Evolutionary conservation across 30 jellyfish, hydroid and myxozoan species (phyloP), one percentile per base, ranked within the genome.

Genomic region (Rhopilema esculentum): DNA sequence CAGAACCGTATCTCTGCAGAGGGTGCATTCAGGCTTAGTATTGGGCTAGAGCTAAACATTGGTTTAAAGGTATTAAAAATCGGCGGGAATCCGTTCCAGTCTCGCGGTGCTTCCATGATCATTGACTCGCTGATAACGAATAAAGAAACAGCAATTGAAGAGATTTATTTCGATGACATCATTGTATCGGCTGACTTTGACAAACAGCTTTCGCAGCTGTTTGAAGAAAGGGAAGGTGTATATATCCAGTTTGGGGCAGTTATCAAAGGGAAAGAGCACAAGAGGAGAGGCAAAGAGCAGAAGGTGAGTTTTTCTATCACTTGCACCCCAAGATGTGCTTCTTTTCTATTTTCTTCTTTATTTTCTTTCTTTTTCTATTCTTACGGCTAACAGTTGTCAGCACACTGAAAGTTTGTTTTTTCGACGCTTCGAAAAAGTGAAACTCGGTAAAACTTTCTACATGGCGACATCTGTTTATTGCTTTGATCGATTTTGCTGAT

Each of bases 1-100:
- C 72, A 73, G 80, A 89, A 89, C 61, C 88, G 92, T 52, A 89
- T 89, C 40, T 8, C 92, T 8, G 70, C 73, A 9, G 85, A 72
- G 19, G 97, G 97, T 1, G 97, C 92, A 1, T 69, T 52, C 76
- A 77, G 61, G 22, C 70, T 89, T 4, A 88, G 89, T 23, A 89
- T 74, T 20, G 97, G 92, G 1, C 88, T 89, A 0, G 97, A 89
- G 63, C 92, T 61, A 57, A 89, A 89, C 49, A 21, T 31, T 1
- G 86, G 85, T 20, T 53, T 89, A 57, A 69, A 80, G 66, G 85
- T 80, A 23, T 66, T 89, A 73, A 71, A 81, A 49, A 27, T 89
- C 33, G 97, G 97, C 8, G 74, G 84, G 65, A 89, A 89, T 80
- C 92, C 97, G 8, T 53, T 89, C 65, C 89, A 77, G 81, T 63